phyloP scores from a whole-genome alignment of 2,888 invertebrate genomes.

The Erynnis tages region DNA sequence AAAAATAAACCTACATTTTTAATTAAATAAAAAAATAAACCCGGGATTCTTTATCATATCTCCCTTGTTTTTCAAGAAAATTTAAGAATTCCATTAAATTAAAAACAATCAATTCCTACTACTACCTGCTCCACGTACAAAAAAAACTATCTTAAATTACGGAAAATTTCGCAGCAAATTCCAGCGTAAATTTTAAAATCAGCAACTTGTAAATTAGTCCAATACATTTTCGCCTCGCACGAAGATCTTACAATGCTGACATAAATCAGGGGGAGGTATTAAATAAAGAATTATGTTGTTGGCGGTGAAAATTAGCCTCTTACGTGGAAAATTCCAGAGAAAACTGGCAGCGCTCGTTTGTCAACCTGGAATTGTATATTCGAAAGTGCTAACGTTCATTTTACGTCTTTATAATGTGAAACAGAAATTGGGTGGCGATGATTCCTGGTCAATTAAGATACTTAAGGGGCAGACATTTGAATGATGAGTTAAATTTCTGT shows the following conservation, averaged over 20 bases:
- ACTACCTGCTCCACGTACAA: too few species aligned
- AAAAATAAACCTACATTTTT: too few species aligned
- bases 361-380: conserved; percentile 8
- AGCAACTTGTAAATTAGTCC: conserved; percentile 13
- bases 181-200: conserved; percentile 11
- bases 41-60: too few species aligned
- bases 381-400: neutral
- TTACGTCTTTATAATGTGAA: neutral
- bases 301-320: conserved; percentile 30
- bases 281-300: conserved; percentile 31
- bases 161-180: conserved; percentile 7
- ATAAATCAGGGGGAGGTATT: conserved; percentile 32
- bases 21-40: too few species aligned
- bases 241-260: conserved; percentile 23
- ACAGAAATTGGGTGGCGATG: too few species aligned
- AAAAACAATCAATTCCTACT: too few species aligned
- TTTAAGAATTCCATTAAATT: too few species aligned
- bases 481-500: too few species aligned
- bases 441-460: too few species aligned
- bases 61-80: too few species aligned
- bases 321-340: conserved; percentile 19
- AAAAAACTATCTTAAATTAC: too few species aligned
- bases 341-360: conserved; percentile 15
- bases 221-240: conserved; percentile 18
- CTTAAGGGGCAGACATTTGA: too few species aligned